phyloP scores from a whole-genome alignment of 2,113 vertebrate species.

The Bagarius yarrelli region DNA sequence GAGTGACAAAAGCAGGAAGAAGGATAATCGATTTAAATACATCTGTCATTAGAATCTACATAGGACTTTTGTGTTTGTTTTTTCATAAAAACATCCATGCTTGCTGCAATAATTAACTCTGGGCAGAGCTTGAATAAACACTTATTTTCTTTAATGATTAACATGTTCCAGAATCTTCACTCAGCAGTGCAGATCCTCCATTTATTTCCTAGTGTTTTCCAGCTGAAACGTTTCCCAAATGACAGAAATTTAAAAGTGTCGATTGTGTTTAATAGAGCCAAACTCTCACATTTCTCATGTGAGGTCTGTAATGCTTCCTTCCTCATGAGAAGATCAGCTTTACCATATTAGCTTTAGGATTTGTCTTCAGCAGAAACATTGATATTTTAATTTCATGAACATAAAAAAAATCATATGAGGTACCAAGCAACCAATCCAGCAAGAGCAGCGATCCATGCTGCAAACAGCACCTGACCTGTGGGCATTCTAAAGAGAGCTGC shows the following conservation, averaged over 20 bases:
- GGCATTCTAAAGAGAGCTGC: slow-evolving; percentile 74
- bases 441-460: slow-evolving; percentile 74
- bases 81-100: too few relatives aligned
- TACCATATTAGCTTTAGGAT: not conserved
- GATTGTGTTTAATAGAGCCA: not conserved
- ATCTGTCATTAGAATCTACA: too few relatives aligned
- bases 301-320: not conserved
- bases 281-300: not conserved
- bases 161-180: too few relatives aligned
- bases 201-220: too few relatives aligned
- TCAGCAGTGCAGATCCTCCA: too few relatives aligned
- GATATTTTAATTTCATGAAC: not conserved
- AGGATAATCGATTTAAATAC: too few relatives aligned
- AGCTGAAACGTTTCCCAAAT: not conserved
- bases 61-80: too few relatives aligned
- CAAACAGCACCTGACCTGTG: slow-evolving; percentile 80
- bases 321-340: not conserved
- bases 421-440: slow-evolving; percentile 87
- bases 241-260: not conserved
- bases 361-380: not conserved
- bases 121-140: too few relatives aligned
- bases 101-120: too few relatives aligned
- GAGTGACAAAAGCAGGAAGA: too few relatives aligned
- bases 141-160: too few relatives aligned
- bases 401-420: slow-evolving; percentile 74